Conservation (phyloP, 2,113 vertebrate species). For the Andinoacara biseriatus region DNA sequence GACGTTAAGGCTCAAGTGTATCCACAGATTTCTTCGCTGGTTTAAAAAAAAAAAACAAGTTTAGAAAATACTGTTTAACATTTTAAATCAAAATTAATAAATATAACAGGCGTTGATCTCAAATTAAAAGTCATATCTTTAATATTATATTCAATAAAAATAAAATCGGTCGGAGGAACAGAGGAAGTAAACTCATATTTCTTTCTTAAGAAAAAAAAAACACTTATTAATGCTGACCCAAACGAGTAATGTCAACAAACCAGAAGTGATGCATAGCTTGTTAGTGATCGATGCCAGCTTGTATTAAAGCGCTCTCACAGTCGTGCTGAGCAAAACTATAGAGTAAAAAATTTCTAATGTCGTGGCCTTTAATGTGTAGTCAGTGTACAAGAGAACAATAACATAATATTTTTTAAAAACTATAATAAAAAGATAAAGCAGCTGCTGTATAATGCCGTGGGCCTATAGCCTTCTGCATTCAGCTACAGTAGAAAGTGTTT, state of each 20-base stretch:
- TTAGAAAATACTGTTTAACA: not conserved
- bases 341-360: not conserved
- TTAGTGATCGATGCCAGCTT: conserved; percentile 46
- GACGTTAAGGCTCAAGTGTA: not conserved
- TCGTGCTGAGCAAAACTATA: not conserved
- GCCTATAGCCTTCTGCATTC: not conserved
- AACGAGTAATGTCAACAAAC: conserved; percentile 35
- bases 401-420: conserved; percentile 11
- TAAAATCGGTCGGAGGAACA: not conserved
- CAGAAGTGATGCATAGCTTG: conserved; percentile 1
- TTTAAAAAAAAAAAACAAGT: not conserved
- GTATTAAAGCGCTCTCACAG: conserved; percentile 8
- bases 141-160: not conserved
- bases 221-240: conserved; percentile 14
- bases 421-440: conserved; percentile 43
- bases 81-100: not conserved
- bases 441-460: conserved; percentile 25
- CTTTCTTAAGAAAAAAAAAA: not conserved
- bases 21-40: not conserved
- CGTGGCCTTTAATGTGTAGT: not conserved
- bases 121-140: not conserved
- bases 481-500: conserved; percentile 11
- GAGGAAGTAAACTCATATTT: not conserved
- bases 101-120: not conserved
- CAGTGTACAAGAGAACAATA: not conserved